Evolutionary conservation across 2,113 vertebrate genomes (phyloP).

Genomic region (Oplegnathus fasciatus): DNA sequence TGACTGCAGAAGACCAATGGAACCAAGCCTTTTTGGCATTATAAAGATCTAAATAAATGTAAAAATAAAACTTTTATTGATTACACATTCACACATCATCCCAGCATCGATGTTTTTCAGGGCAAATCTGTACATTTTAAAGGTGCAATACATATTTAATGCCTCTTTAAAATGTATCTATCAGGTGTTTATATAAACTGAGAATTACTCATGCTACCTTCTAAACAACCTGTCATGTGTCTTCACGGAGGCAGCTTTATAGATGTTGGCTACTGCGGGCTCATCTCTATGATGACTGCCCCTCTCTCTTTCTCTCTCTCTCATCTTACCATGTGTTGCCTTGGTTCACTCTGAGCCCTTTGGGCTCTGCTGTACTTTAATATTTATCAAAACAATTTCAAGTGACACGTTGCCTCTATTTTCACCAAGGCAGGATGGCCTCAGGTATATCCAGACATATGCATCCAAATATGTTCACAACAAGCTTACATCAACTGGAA

Average conservation of each 20-base stretch:
- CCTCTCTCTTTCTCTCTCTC: conserved; percentile 1
- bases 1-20: conserved; percentile 4
- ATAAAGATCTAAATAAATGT: conserved; percentile 13
- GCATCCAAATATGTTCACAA: conserved; percentile 53
- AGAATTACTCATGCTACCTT: conserved; percentile 28
- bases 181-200: conserved; percentile 35
- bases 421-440: conserved; percentile 50
- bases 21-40: not conserved
- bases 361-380: conserved; percentile 71
- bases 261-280: conserved; percentile 50
- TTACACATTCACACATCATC: not conserved
- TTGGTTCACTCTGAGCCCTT: conserved; percentile 55
- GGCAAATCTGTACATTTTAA: conserved; percentile 12
- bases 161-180: conserved; percentile 26
- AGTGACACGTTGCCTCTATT: conserved; percentile 72
- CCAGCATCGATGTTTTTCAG: not conserved
- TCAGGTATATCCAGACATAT: conserved; percentile 54
- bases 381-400: conserved; percentile 80
- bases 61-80: conserved; percentile 7
- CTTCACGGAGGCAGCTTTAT: conserved; percentile 36
- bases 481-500: conserved; percentile 43
- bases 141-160: conserved; percentile 20
- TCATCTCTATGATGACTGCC: conserved; percentile 33
- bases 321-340: conserved; percentile 28
- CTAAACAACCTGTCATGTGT: conserved; percentile 47